These are phyloP conservation scores for Archaeoteleia sp. DNA, from an alignment of 2,888 invertebrate genomes.

Conservation along the genomic window DNA sequence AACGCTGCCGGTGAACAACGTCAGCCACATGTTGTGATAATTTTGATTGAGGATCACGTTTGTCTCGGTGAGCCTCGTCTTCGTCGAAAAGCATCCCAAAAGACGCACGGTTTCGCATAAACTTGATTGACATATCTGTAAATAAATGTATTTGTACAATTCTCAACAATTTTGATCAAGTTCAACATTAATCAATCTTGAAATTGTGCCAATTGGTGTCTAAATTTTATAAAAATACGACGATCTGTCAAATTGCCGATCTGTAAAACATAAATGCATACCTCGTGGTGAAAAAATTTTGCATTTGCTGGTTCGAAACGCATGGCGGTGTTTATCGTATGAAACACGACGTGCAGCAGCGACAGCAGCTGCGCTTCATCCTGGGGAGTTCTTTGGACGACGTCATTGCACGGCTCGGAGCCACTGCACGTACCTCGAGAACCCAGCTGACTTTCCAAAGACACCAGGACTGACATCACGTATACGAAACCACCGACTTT, in stretches of 20 bases:
- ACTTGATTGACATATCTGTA: conserved; percentile 92
- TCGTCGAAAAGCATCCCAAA: conserved; percentile 90
- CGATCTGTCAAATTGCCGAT: too few species aligned
- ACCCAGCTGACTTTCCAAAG: conserved; percentile 88
- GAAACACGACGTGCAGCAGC: conserved; percentile 91
- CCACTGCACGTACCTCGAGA: conserved; percentile 71
- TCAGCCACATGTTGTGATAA: conserved; percentile 78
- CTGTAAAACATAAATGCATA: conserved; percentile 63
- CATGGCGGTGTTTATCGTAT: conserved; percentile 97
- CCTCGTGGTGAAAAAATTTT: conserved; percentile 97
- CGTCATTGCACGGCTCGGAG: conserved; percentile 74
- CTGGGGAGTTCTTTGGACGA: conserved; percentile 62
- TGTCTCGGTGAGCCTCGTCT: conserved; percentile 76
- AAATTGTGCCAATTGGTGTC: background rate
- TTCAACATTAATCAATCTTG: background rate
- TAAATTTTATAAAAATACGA: too few species aligned
- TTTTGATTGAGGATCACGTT: conserved; percentile 71
- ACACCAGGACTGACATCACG: conserved; percentile 95
- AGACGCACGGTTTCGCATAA: conserved; percentile 94
- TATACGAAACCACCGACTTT: conserved; percentile 99
- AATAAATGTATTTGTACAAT: conserved; percentile 22
- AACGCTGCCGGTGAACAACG: too few species aligned
- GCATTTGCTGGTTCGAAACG: conserved; percentile 99
- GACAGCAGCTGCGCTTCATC: conserved; percentile 82
- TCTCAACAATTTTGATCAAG: background rate